Conservation (phyloP, 2,113 vertebrate genomes). For the Phalacrocorax pelagicus region DNA sequence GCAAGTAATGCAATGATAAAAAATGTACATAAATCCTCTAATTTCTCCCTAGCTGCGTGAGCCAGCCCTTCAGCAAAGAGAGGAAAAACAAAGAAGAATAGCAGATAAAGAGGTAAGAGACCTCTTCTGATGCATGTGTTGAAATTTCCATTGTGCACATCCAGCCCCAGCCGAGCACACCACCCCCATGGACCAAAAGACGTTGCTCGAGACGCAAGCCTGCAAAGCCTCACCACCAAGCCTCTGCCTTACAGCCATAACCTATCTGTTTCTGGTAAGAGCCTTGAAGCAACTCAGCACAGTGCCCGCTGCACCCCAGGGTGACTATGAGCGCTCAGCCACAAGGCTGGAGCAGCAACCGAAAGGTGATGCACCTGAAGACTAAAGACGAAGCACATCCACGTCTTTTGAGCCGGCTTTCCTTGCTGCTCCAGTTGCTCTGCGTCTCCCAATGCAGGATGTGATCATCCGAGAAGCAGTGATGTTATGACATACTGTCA, state of each 20-base stretch:
- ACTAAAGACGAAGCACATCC: background rate
- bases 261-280: background rate
- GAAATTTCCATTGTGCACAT: background rate
- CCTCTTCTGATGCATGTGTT: background rate
- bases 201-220: background rate
- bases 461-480: background rate
- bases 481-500: background rate
- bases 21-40: constrained; percentile 3
- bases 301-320: background rate
- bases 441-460: accelerated
- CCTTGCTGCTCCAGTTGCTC: background rate
- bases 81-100: background rate
- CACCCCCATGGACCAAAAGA: background rate
- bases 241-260: background rate
- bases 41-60: background rate
- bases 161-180: background rate
- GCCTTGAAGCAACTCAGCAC: background rate
- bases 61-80: background rate
- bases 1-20: background rate
- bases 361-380: background rate
- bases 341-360: background rate
- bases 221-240: no score
- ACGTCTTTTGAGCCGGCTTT: background rate
- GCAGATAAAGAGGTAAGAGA: background rate
- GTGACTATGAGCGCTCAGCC: background rate